Evolutionary conservation across 1,140 invertebrate species (phyloP).

Genomic region (Zaprionus ghesquierei): DNA sequence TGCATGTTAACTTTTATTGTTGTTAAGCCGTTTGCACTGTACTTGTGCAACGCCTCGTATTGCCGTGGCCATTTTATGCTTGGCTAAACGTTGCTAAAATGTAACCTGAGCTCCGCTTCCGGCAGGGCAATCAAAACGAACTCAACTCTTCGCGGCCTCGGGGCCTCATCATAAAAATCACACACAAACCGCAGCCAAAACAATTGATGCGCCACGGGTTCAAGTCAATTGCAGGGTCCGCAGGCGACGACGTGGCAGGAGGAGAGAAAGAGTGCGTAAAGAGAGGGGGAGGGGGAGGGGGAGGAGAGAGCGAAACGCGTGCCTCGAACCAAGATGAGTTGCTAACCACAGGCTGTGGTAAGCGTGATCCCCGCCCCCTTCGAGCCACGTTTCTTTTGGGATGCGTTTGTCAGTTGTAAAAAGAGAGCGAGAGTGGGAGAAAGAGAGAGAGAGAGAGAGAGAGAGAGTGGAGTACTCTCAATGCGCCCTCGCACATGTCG

Average conservation of each 20-base stretch:
- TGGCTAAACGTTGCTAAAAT: conserved; percentile 69
- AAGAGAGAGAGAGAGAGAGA: neutral
- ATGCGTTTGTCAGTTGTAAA: conserved; percentile 66
- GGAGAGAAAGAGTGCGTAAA: neutral
- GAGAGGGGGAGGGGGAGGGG: too few species aligned
- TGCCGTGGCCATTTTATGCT: conserved; percentile 68
- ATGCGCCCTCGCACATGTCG: conserved; percentile 26
- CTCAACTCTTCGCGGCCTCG: conserved; percentile 23
- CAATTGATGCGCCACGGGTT: conserved; percentile 74
- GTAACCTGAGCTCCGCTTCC: conserved; percentile 73
- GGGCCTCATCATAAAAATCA: conserved; percentile 77
- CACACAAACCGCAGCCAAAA: conserved; percentile 65
- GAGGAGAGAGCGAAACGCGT: conserved; percentile 18
- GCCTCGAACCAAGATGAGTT: conserved; percentile 17
- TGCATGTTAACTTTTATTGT: neutral
- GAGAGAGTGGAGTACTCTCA: conserved; percentile 2
- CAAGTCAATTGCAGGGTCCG: conserved; percentile 71
- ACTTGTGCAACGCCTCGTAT: neutral
- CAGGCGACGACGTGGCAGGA: conserved; percentile 30
- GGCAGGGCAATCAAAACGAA: conserved; percentile 68
- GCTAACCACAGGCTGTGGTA: conserved; percentile 50
- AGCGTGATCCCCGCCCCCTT: conserved; percentile 10
- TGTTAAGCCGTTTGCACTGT: conserved; percentile 8
- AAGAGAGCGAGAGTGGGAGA: too few species aligned
- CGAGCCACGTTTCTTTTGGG: too few species aligned